A percentile compares a stretch with the other conserved stretches of the same genome.
Evolutionary conservation across 2,888 invertebrate genomes (phyloP).

Genomic region (Thera britannica): DNA sequence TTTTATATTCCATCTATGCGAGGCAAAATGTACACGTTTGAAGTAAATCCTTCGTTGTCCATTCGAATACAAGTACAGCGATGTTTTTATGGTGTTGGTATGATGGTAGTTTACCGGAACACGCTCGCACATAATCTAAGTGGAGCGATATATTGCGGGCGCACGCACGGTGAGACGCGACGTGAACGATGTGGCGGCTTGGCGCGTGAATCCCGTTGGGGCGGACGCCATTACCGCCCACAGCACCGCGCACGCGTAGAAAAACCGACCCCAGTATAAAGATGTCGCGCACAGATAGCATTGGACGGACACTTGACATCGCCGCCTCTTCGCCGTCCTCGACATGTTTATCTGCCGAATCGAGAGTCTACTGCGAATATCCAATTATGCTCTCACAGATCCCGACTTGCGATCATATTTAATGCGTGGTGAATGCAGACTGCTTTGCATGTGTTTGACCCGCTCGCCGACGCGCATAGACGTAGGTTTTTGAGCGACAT

Average conservation of each 20-base stretch:
- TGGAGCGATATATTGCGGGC: slow-evolving; percentile 81
- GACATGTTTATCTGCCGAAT: slow-evolving; percentile 64
- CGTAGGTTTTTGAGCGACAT: slow-evolving; percentile 58
- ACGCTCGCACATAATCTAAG: slow-evolving; percentile 77
- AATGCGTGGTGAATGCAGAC: slow-evolving; percentile 52
- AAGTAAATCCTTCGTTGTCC: slow-evolving; percentile 34
- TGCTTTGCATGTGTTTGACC: slow-evolving; percentile 64
- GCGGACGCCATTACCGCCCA: slow-evolving; percentile 82
- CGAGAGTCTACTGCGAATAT: slow-evolving; percentile 67
- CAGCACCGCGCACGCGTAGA: slow-evolving; percentile 75
- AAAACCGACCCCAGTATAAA: slow-evolving; percentile 76
- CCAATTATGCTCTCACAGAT: slow-evolving; percentile 70
- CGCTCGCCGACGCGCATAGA: slow-evolving; percentile 46
- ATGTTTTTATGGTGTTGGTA: slow-evolving; percentile 60
- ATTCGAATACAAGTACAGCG: slow-evolving; percentile 47
- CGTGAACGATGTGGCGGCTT: slow-evolving; percentile 79
- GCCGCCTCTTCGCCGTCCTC: slow-evolving; percentile 60
- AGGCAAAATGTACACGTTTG: slow-evolving; percentile 16
- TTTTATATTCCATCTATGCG: slow-evolving; percentile 10
- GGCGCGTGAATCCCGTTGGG: slow-evolving; percentile 80
- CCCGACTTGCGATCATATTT: slow-evolving; percentile 62
- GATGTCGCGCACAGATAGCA: slow-evolving; percentile 77
- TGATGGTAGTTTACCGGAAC: slow-evolving; percentile 71
- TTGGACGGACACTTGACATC: slow-evolving; percentile 73
- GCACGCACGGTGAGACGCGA: slow-evolving; percentile 79